These are phyloP conservation scores for Pelochelys cantorii DNA, from an alignment of 2,797 vertebrate genomes.

Conservation along the genomic window DNA sequence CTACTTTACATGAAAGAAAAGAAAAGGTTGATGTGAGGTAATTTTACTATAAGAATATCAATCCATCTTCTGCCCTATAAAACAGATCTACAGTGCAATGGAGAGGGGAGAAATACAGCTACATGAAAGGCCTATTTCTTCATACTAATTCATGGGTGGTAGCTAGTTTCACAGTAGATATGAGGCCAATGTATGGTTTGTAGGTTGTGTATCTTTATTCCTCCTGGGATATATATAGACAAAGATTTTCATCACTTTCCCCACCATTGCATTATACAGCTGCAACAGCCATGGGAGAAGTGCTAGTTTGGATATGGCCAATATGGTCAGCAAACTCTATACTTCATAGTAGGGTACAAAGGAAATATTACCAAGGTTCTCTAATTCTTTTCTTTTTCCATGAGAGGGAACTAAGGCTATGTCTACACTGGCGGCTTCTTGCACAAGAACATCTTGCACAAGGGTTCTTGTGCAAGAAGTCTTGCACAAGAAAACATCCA, in stretches of 20 bases:
- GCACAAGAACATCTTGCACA: too few species aligned
- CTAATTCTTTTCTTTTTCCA: not conserved
- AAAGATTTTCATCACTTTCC: not conserved
- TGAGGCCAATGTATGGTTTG: not conserved
- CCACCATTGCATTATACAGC: not conserved
- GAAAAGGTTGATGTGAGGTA: not conserved
- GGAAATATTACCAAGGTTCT: not conserved
- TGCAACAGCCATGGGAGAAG: not conserved
- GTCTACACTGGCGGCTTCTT: not conserved
- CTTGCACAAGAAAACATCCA: too few species aligned
- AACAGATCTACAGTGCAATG: not conserved
- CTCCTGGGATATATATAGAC: not conserved
- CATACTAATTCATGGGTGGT: not conserved
- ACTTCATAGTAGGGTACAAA: not conserved
- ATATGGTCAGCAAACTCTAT: not conserved
- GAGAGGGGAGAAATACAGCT: not conserved
- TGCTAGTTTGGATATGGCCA: not conserved
- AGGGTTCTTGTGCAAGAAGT: too few species aligned
- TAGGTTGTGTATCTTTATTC: not conserved
- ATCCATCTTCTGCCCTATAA: not conserved
- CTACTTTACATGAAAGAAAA: not conserved
- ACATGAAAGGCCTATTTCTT: not conserved
- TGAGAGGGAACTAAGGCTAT: not conserved
- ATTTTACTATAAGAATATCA: not conserved
- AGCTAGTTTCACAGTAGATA: not conserved